phyloP scores from a whole-genome alignment of 2,797 vertebrate species.

The Tapera naevia region DNA sequence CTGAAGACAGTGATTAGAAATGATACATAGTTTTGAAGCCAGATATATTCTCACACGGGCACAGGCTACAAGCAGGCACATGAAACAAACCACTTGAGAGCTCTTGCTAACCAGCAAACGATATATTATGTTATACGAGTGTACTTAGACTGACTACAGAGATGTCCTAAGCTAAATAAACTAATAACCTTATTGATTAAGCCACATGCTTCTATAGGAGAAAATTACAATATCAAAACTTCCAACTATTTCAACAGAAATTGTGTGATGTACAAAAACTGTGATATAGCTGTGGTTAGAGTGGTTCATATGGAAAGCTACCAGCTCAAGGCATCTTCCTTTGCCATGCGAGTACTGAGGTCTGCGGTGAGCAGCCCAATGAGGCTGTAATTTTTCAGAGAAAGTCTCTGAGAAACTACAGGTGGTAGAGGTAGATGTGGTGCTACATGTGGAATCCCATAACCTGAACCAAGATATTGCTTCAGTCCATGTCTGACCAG shows the following conservation, averaged over 20 bases:
- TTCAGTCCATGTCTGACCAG: background rate
- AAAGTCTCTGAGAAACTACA: background rate
- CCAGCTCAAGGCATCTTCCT: background rate
- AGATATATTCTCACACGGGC: background rate
- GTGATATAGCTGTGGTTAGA: background rate
- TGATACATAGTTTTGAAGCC: background rate
- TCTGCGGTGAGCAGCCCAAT: background rate
- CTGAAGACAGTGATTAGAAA: background rate
- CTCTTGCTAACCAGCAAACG: background rate
- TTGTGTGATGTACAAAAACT: background rate
- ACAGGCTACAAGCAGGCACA: background rate
- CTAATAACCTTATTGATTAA: background rate
- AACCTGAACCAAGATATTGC: background rate
- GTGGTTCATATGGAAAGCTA: background rate
- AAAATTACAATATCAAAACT: background rate
- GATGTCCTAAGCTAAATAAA: background rate
- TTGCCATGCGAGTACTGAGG: background rate
- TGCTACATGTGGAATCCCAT: accelerated
- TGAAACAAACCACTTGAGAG: background rate
- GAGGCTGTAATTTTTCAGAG: background rate
- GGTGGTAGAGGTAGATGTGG: background rate
- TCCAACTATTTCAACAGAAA: background rate
- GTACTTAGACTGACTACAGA: background rate
- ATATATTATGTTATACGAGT: background rate
- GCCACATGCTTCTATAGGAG: background rate